A percentile compares a stretch with the other conserved stretches of the same genome.
These are phyloP conservation scores for Rhinophrynus dorsalis DNA, from an alignment of 2,797 vertebrate genomes.

Conservation along the genomic window DNA sequence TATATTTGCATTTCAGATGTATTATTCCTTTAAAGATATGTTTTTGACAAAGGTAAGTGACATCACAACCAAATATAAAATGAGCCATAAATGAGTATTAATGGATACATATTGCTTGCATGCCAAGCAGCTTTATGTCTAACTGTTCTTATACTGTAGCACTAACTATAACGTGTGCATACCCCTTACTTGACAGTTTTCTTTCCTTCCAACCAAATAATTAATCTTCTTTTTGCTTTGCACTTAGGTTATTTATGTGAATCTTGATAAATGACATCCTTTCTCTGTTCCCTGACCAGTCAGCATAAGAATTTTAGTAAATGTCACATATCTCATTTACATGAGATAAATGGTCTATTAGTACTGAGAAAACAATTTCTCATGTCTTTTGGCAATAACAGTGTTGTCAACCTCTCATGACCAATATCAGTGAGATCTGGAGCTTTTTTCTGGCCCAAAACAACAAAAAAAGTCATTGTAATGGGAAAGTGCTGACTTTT, in stretches of 20 bases:
- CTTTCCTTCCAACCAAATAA: constrained; percentile 34
- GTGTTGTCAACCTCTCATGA: constrained; percentile 9
- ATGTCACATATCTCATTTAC: constrained; percentile 43
- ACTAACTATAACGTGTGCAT: constrained; percentile 9
- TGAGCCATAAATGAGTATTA: neutral
- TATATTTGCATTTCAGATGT: too few species aligned
- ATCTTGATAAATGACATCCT: constrained; percentile 44
- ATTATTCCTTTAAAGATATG: too few species aligned
- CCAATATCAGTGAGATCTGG: neutral
- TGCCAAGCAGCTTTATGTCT: constrained; percentile 10
- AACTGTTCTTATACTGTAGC: constrained; percentile 20
- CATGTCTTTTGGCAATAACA: constrained; percentile 33
- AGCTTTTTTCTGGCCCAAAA: neutral
- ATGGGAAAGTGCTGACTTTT: neutral
- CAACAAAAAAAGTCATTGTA: constrained; percentile 8
- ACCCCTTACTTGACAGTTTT: constrained; percentile 38
- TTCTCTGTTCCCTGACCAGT: constrained; percentile 40
- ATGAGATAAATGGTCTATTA: constrained; percentile 41
- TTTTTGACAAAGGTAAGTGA: neutral
- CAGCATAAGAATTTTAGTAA: constrained; percentile 39
- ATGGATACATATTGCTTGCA: neutral
- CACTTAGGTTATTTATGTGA: constrained; percentile 36
- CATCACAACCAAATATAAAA: neutral
- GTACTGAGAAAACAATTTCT: constrained; percentile 22
- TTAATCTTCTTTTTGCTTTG: constrained; percentile 36